Evolutionary conservation across 1,140 invertebrate species (phyloP).

Genomic region (Chlorops oryzae): DNA sequence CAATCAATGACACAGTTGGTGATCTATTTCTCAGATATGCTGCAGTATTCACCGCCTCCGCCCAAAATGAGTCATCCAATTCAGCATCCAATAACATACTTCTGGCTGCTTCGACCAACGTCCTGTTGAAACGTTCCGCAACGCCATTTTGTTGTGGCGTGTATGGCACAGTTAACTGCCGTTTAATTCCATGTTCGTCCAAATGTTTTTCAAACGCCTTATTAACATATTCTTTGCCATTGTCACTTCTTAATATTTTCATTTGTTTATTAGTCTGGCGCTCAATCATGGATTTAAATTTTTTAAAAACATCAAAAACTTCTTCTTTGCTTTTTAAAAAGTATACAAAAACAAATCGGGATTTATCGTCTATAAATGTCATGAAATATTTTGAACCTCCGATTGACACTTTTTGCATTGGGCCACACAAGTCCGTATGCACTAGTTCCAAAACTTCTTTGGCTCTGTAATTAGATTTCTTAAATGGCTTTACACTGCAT

Average conservation of each 20-base stretch:
- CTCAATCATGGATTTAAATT: conserved; percentile 28
- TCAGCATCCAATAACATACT: conserved; percentile 41
- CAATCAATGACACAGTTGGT: conserved; percentile 13
- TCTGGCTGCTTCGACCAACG: conserved; percentile 26
- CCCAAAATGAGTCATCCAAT: conserved; percentile 24
- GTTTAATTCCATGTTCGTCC: conserved; percentile 7
- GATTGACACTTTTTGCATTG: conserved; percentile 29
- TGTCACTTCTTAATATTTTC: conserved; percentile 28
- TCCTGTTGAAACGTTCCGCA: conserved; percentile 29
- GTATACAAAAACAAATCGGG: conserved; percentile 23
- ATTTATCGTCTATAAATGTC: conserved; percentile 37
- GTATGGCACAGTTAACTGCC: conserved; percentile 27
- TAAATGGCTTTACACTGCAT: not conserved
- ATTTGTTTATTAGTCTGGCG: conserved; percentile 26
- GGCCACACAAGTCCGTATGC: conserved; percentile 45
- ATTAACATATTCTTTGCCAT: conserved; percentile 30
- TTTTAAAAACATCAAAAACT: conserved; percentile 24
- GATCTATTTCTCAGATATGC: conserved; percentile 19
- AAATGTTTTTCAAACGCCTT: conserved; percentile 24
- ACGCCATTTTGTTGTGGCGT: conserved; percentile 40
- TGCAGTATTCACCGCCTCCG: conserved; percentile 21
- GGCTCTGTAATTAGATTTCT: not conserved
- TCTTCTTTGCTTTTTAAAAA: conserved; percentile 31
- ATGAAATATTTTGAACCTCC: conserved; percentile 27
- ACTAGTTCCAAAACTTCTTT: conserved; percentile 29